A percentile compares a stretch with the other conserved stretches of the same genome.
Conservation (phyloP, 2,888 invertebrate species). For the Reticulitermes lucifugus region DNA sequence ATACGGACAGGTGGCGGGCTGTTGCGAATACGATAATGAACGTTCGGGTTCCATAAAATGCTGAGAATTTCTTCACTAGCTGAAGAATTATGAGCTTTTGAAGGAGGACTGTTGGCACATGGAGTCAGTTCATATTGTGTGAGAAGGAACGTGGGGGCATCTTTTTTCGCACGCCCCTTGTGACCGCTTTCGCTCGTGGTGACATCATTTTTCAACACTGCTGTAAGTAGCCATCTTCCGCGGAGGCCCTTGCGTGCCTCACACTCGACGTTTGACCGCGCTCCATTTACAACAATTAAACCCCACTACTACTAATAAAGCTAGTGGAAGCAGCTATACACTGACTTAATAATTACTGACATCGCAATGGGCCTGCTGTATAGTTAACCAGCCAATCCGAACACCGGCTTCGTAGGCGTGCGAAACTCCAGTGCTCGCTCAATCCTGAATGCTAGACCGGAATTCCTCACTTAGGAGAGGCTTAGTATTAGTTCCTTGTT, state of each 20-base stretch:
- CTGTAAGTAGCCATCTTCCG: background rate
- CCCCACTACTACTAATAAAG: conserved; percentile 21
- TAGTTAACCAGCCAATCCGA: conserved; percentile 6
- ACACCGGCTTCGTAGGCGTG: conserved; percentile 24
- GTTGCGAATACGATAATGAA: no score
- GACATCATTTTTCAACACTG: conserved; percentile 17
- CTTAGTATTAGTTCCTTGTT: background rate
- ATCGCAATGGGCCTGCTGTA: background rate
- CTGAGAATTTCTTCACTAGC: no score
- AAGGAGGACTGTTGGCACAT: background rate
- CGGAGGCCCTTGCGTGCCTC: background rate
- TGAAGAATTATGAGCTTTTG: no score
- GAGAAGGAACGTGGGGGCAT: background rate
- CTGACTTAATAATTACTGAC: conserved; percentile 33
- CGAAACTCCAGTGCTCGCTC: background rate
- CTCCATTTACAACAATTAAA: conserved; percentile 30
- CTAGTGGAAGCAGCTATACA: conserved; percentile 22
- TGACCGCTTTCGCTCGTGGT: conserved; percentile 17
- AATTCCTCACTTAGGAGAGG: background rate
- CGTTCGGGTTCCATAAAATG: no score
- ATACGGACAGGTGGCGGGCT: no score
- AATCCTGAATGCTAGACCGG: background rate
- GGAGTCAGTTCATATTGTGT: background rate
- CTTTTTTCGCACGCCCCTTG: conserved; percentile 23
- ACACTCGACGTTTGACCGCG: conserved; percentile 17